phyloP scores from a whole-genome alignment of 2,113 vertebrate genomes.

The Neolamprologus toae region DNA sequence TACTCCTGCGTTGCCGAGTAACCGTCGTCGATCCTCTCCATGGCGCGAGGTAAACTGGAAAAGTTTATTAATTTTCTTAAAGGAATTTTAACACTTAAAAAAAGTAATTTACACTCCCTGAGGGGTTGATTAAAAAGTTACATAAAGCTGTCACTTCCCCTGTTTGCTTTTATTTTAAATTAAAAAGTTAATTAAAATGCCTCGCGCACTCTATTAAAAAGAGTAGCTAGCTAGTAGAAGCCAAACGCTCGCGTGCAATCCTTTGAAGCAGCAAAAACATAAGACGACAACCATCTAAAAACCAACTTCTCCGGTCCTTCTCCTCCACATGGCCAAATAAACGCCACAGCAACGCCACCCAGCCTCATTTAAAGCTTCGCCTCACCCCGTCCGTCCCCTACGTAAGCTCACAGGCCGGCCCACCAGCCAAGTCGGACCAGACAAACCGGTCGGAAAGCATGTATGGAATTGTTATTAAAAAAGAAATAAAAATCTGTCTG shows the following conservation, averaged over 20 bases:
- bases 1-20: neutral
- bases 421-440: neutral
- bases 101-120: fast-evolving
- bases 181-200: neutral
- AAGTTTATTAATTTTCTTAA: neutral
- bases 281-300: neutral
- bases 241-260: neutral
- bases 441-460: neutral
- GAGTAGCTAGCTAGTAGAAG: neutral
- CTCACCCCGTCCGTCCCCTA: constrained; percentile 26
- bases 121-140: neutral
- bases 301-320: fast-evolving
- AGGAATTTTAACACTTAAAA: neutral
- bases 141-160: neutral
- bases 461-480: neutral
- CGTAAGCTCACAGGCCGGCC: neutral
- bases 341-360: neutral
- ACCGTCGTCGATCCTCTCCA: constrained; percentile 24
- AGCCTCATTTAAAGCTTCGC: neutral
- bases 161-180: neutral
- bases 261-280: neutral
- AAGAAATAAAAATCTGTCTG: fast-evolving
- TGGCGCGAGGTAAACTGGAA: neutral
- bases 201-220: neutral
- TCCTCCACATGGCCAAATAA: neutral